Base-by-base conservation (phyloP, 1,140 invertebrate genomes). In the Hestina assimilis region DNA sequence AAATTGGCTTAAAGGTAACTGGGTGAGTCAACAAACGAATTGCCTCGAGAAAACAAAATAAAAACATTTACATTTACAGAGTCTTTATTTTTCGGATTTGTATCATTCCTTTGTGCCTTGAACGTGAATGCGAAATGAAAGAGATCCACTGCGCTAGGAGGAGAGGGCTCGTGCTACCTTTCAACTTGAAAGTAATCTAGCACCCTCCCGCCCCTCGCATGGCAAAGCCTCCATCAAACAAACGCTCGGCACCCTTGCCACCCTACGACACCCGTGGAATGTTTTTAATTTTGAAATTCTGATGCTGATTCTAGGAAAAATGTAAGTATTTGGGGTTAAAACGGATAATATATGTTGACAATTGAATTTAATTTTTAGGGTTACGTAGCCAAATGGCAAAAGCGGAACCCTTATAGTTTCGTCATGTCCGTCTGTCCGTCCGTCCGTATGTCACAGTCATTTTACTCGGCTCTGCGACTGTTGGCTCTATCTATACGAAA, bases 151-250 rank as follows among this genome's bases (percentile, higher is more conserved):
- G 83, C 77, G 81, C 77, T 83, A 75, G 72, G 70, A 71, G 79
- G 81, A 80, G 77, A 86, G 85, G 81, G 80, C 84, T 83, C 80
- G 74, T 83, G 79, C 82, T 87, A 88, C 85, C 85, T 88, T 88
- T 88, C 85, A 88, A 88, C 82, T 88, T 83, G 79, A 88, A 88
- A 88, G 85, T 87, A 88, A 88, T 88, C 85, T 88, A 85, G 80
- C 83, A 70, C 77, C 78, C 78, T 80, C 79, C 79, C 71, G 66
- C 78, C 76, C 76, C 72, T 76, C 79, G 79, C 81, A 83, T 75
- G 75, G 79, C 67, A 77, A 83, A 88, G 81, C 85, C 83, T 88
- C 82, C 76, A 76, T 86, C 85, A 87, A 88, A 88, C 85, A 88
- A 88, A 85, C 81, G 82, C 74, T 72, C 72, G 62, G 70, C 72